Conservation (phyloP, 2,113 vertebrate genomes). For the Sceloporus tristichus region DNA sequence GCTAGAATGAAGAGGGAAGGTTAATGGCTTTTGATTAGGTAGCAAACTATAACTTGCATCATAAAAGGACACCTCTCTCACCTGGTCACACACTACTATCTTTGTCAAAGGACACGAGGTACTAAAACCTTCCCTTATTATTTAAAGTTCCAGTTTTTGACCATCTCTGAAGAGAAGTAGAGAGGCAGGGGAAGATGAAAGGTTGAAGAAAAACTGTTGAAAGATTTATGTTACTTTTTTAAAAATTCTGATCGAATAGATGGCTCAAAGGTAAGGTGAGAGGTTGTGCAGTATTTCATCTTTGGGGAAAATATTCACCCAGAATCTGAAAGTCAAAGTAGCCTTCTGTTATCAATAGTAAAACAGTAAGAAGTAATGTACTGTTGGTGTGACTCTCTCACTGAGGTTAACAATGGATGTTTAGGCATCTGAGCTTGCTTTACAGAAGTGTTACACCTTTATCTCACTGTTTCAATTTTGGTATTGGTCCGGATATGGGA, state of each 20-base stretch:
- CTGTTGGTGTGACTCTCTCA: background rate
- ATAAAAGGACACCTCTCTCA: background rate
- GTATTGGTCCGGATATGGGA: background rate
- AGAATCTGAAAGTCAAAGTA: background rate
- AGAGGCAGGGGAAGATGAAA: background rate
- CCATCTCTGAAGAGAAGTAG: background rate
- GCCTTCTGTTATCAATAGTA: background rate
- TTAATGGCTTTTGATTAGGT: slow-evolving; percentile 4
- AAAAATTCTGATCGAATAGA: background rate
- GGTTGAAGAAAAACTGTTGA: background rate
- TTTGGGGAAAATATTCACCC: background rate
- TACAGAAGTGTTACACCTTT: background rate
- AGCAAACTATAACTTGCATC: background rate
- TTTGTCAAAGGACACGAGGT: slow-evolving; percentile 12
- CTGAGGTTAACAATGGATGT: background rate
- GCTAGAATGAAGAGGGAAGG: background rate
- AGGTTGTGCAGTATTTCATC: background rate
- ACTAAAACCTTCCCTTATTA: background rate
- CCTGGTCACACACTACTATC: background rate
- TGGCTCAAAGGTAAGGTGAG: background rate
- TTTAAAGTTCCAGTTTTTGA: background rate
- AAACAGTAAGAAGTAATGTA: background rate
- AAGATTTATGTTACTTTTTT: background rate
- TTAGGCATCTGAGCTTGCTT: background rate
- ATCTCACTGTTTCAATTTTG: background rate